Conservation (phyloP, 1,140 invertebrate genomes). For the Pogonomyrmex barbatus region DNA sequence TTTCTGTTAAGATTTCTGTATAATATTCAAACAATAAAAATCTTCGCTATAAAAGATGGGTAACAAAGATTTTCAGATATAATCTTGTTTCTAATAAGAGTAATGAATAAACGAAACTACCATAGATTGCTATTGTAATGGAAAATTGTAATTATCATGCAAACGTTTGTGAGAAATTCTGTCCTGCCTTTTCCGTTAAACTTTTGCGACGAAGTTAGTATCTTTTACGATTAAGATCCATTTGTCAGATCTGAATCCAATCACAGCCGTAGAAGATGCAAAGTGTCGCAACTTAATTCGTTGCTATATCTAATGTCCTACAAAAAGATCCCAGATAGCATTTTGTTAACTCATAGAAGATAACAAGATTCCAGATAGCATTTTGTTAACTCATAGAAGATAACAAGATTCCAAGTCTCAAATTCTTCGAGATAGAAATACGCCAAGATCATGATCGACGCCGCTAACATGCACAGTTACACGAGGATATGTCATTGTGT, state of each 20-base stretch:
- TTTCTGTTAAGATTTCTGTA: background rate
- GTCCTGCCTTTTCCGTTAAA: constrained; percentile 57
- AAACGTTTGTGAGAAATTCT: constrained; percentile 2
- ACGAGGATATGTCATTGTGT: constrained; percentile 53
- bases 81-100: background rate
- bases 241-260: constrained; percentile 68
- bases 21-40: background rate
- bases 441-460: background rate
- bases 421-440: constrained; percentile 20
- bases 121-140: constrained; percentile 3
- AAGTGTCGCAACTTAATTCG: constrained; percentile 69
- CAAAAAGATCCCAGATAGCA: constrained; percentile 66
- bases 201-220: constrained; percentile 53
- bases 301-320: constrained; percentile 70
- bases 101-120: background rate
- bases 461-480: constrained; percentile 22
- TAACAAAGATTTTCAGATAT: background rate
- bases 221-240: constrained; percentile 61
- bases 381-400: constrained; percentile 15
- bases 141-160: constrained; percentile 35
- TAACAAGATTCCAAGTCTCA: constrained; percentile 12
- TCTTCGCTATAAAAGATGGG: background rate
- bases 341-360: constrained; percentile 30
- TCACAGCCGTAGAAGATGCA: constrained; percentile 81
- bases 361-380: constrained; percentile 67